phyloP scores from a whole-genome alignment of 2,888 invertebrate species.

The Oithona nana region DNA sequence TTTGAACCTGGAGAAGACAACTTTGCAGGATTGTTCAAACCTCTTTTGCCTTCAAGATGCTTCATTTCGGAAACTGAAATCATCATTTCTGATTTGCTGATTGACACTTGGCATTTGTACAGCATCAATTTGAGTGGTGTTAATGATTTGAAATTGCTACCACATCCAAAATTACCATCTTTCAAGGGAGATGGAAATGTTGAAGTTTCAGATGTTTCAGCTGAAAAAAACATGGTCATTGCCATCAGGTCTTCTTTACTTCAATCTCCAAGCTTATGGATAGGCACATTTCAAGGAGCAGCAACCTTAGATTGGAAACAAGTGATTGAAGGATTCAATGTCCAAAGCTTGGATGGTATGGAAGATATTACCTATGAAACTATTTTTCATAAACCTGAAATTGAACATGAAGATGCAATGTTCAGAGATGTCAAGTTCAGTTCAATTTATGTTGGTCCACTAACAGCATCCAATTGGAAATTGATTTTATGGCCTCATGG shows the following conservation, averaged over 20 bases:
- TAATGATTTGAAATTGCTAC: too few species aligned
- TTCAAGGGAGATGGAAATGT: too few species aligned
- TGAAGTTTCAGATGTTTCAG: background rate
- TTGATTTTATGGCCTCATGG: constrained; percentile 60
- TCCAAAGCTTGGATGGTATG: background rate
- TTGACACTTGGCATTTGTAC: background rate
- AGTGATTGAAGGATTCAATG: background rate
- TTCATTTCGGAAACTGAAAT: background rate
- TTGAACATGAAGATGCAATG: too few species aligned
- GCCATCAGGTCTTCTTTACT: background rate
- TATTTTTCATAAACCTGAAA: background rate
- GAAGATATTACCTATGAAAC: background rate
- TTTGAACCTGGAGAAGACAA: background rate
- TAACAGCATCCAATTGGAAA: background rate
- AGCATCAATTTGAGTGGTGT: background rate
- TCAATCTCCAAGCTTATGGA: background rate
- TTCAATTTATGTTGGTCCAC: background rate
- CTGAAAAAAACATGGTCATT: background rate
- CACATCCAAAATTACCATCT: too few species aligned
- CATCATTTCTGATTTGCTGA: background rate
- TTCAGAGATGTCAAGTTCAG: background rate
- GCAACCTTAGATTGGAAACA: background rate
- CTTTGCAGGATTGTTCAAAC: background rate
- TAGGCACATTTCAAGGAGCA: background rate
- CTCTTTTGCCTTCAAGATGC: background rate